A percentile compares a stretch with the other conserved stretches of the same genome.
Conservation (phyloP, 1,140 invertebrate genomes). For the Nephotettix cincticeps region DNA sequence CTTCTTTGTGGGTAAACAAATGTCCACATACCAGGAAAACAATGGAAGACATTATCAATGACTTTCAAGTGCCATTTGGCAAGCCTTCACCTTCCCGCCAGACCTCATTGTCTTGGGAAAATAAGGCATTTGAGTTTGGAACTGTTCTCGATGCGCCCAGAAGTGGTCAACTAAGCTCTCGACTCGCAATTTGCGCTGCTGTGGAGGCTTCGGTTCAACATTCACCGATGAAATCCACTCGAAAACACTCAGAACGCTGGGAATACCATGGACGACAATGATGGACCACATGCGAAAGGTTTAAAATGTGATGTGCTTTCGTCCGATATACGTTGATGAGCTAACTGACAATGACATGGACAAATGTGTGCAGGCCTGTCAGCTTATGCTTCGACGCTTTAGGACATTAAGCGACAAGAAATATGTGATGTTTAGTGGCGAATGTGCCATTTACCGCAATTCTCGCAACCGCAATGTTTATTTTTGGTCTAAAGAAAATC, state of each 20-base stretch:
- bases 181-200: not conserved
- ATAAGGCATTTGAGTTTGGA: not conserved
- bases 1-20: not conserved
- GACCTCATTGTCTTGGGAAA: not conserved
- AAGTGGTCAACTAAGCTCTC: not conserved
- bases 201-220: not conserved
- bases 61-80: not conserved
- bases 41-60: not conserved
- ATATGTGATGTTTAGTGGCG: not conserved
- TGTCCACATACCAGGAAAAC: constrained; percentile 9
- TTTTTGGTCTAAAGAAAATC: not conserved
- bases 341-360: not conserved
- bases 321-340: not conserved
- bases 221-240: not conserved
- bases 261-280: not conserved
- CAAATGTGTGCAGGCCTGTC: too few species aligned
- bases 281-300: not conserved
- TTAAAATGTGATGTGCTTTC: not conserved
- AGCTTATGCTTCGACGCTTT: too few species aligned
- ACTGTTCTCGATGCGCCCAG: not conserved
- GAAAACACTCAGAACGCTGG: not conserved
- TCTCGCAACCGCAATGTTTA: not conserved
- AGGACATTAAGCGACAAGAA: too few species aligned
- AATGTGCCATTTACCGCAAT: constrained; percentile 2
- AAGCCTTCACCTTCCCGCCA: constrained; percentile 1